Base-by-base conservation (phyloP, 2,888 invertebrate genomes). In the Drosophila setosimentum region DNA sequence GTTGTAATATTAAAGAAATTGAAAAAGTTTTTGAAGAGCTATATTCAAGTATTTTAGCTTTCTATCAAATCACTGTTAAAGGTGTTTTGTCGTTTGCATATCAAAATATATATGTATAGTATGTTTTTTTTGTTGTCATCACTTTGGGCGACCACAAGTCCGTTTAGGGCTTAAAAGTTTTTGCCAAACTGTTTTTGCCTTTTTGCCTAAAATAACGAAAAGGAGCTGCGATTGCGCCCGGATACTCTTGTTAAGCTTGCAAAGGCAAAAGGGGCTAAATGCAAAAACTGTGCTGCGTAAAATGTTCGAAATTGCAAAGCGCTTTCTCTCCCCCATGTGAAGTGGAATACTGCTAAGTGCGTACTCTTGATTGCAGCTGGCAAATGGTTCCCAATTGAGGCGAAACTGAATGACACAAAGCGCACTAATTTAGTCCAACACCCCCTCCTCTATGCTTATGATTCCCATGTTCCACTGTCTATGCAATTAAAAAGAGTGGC, bases 321-420 rank as follows among this genome's bases (percentile, higher is more conserved):
- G 81, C 67, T 81, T 65, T 45, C 69, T 35, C 50, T 27, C 2
- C 32, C 29, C 32, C 27, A 30, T 30, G 37, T 30, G 54, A 54
- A 73, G 49, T 78, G 80, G 68, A 76, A 71, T 70, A 48, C 73
- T 73, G 74, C 68, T 82, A 79, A 82, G 84, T 82, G 83, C 82
- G 76, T 81, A 62, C 82, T 57, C 83, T 72, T 83, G 83, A 83
- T 83, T 83, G 83, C 78, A 61, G 71, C 66, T 68, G 50, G 69
- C 58, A 79, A 82, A 82, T 78, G 68, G 76, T 57, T 67, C 75
- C 74, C 74, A 72, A 79, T 49, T 85, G 84, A 86, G 82, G 76
- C 81, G 84, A 82, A 73, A 76, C 82, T 81, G 86, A 85, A 85
- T 86, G 82, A 84, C 83, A 85, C 82, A 82, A 85, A 84, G 83